phyloP scores from a whole-genome alignment of 1,140 invertebrate species.

The Cydia fagiglandana region DNA sequence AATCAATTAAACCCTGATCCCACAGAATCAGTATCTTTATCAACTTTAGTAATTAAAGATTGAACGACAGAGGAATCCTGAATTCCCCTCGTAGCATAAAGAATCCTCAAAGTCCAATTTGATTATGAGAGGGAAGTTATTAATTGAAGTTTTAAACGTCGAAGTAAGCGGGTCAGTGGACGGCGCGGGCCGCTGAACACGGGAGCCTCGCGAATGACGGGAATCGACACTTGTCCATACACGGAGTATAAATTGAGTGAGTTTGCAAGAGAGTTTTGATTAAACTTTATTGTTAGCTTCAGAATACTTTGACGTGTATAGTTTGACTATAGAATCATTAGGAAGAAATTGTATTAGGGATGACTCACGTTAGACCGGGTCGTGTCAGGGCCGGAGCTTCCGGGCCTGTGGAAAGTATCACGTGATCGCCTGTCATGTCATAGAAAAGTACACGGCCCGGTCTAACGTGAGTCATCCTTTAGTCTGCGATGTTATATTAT shows the following conservation, averaged over 20 bases:
- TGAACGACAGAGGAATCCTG: conserved; percentile 39
- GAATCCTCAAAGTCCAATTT: conserved; percentile 45
- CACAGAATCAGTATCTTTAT: conserved; percentile 40
- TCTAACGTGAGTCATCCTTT: too few relatives aligned
- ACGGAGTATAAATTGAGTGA: neutral
- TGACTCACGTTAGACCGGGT: too few relatives aligned
- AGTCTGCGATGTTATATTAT: too few relatives aligned
- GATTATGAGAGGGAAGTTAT: conserved; percentile 52
- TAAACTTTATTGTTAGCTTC: neutral
- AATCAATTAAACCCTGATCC: conserved; percentile 17
- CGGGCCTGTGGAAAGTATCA: too few relatives aligned
- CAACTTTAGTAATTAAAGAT: conserved; percentile 57
- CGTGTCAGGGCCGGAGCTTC: too few relatives aligned
- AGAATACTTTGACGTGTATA: too few relatives aligned
- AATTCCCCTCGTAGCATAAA: conserved; percentile 42
- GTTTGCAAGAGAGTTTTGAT: neutral
- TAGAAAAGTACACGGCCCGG: too few relatives aligned
- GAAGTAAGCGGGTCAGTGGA: conserved; percentile 56
- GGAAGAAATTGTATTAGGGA: too few relatives aligned
- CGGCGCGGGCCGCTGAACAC: conserved; percentile 49
- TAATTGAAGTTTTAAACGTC: conserved; percentile 58
- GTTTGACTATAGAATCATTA: too few relatives aligned
- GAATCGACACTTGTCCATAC: conserved; percentile 34
- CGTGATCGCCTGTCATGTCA: too few relatives aligned
- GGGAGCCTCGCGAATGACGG: conserved; percentile 26